Conservation (phyloP, 2,797 vertebrate species). For the Diplodus puntazzo region DNA sequence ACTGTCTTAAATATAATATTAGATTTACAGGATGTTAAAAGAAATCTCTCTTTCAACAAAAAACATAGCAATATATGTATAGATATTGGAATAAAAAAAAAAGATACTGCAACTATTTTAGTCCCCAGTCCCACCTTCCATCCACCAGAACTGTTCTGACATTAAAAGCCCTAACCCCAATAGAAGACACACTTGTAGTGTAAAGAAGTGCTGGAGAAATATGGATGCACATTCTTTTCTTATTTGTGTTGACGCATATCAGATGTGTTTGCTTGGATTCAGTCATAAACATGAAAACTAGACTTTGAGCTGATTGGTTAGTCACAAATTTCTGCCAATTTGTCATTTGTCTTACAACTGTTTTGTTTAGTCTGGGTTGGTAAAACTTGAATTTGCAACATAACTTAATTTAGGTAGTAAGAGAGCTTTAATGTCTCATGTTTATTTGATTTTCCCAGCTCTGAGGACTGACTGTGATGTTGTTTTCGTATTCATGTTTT, state of each 20-base stretch:
- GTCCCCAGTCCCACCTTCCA: no score
- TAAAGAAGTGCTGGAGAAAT: not conserved
- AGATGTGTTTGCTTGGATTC: not conserved
- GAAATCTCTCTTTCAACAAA: no score
- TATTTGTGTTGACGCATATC: not conserved
- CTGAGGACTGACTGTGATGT: not conserved
- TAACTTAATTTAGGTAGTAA: not conserved
- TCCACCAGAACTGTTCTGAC: not conserved
- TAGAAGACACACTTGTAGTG: not conserved
- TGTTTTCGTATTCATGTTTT: not conserved
- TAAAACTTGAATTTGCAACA: not conserved
- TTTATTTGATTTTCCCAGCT: not conserved
- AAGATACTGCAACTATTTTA: not conserved
- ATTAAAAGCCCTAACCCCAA: not conserved
- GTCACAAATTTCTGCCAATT: not conserved
- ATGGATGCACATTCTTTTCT: not conserved
- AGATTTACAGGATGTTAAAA: not conserved
- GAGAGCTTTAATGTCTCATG: not conserved
- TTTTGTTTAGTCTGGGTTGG: not conserved
- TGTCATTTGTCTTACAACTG: not conserved
- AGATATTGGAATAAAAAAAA: no score
- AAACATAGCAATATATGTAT: not conserved
- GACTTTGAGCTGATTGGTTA: not conserved
- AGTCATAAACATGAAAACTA: not conserved
- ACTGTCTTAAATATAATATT: not conserved